Conservation (phyloP, 2,888 invertebrate genomes). For the Crocallis elinguaria region DNA sequence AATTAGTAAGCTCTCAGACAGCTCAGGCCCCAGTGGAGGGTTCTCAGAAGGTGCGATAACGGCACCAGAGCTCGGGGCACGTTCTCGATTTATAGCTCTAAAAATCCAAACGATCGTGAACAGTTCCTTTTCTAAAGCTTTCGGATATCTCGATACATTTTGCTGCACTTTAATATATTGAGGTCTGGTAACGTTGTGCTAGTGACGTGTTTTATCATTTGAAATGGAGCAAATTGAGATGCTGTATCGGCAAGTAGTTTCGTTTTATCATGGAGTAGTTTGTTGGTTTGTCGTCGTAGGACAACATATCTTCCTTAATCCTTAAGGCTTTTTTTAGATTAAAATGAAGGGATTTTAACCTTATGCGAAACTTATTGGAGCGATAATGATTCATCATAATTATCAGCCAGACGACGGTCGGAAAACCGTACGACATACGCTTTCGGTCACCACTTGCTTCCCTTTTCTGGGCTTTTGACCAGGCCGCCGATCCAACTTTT, state of each 20-base stretch:
- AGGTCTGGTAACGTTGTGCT: background rate
- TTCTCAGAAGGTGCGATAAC: conserved; percentile 35
- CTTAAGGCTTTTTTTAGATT: no score
- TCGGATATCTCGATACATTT: conserved; percentile 18
- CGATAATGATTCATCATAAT: no score
- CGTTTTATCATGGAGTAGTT: background rate
- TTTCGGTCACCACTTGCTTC: no score
- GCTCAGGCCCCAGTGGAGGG: conserved; percentile 35
- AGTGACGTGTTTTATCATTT: conserved; percentile 6
- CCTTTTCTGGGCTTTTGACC: no score
- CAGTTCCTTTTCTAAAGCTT: conserved; percentile 25
- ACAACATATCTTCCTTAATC: no score
- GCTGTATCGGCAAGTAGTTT: background rate
- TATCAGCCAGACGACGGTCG: no score
- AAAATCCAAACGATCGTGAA: conserved; percentile 45
- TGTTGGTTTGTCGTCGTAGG: no score
- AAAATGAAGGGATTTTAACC: no score
- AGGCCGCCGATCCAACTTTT: no score
- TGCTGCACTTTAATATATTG: conserved; percentile 23
- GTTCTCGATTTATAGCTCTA: conserved; percentile 61
- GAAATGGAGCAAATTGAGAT: background rate
- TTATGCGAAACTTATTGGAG: no score
- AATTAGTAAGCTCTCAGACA: conserved; percentile 51
- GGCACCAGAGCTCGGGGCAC: conserved; percentile 42
- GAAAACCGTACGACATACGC: no score